phyloP scores from a whole-genome alignment of 2,888 invertebrate species.

The Onchidella celtica region DNA sequence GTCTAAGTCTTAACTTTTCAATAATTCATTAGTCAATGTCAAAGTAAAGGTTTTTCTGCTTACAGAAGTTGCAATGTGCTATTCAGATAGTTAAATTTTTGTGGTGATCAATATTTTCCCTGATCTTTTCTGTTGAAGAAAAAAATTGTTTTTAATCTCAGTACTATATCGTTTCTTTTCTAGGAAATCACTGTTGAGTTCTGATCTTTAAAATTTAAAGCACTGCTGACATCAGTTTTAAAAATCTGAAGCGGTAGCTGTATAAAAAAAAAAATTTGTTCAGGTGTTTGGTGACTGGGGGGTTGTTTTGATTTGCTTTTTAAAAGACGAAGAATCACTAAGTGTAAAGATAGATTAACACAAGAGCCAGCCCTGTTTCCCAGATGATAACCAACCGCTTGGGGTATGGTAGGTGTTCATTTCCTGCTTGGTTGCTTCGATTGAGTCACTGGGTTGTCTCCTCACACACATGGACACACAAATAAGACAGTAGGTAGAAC shows the following conservation, averaged over 20 bases:
- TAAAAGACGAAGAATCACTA: constrained; percentile 27
- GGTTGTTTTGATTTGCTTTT: constrained; percentile 2
- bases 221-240: not conserved
- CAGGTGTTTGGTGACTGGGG: constrained; percentile 3
- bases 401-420: constrained; percentile 18
- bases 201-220: not conserved
- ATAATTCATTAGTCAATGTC: not conserved
- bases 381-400: constrained; percentile 42
- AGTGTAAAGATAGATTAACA: constrained; percentile 32
- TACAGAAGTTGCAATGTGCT: constrained; percentile 2
- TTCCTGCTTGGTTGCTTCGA: constrained; percentile 39
- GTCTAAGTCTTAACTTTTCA: not conserved
- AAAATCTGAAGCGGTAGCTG: not conserved
- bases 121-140: no score
- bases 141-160: no score
- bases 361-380: constrained; percentile 47
- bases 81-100: not conserved
- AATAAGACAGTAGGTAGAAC: constrained; percentile 21
- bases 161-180: no score
- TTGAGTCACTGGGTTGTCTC: constrained; percentile 47
- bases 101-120: no score
- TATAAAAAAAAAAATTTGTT: not conserved
- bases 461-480: constrained; percentile 45
- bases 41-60: not conserved
- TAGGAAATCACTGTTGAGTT: no score